Conservation (phyloP, 2,113 vertebrate species). For the Ictalurus punctatus region DNA sequence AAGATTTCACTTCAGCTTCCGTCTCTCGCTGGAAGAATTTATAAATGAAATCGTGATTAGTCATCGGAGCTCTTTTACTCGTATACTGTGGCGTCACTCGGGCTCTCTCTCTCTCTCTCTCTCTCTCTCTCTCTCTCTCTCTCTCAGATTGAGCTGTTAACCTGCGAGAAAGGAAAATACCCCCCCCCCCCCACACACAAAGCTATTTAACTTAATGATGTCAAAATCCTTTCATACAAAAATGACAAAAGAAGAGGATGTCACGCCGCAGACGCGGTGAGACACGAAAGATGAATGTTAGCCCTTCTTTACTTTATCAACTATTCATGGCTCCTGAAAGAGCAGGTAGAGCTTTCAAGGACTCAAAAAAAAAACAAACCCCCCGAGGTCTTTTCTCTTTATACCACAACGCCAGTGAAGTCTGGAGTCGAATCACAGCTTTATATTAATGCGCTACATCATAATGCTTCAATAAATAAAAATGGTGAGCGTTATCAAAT, state of each 20-base stretch:
- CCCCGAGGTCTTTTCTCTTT: neutral
- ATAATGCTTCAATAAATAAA: neutral
- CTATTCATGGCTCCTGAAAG: neutral
- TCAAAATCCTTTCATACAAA: slow-evolving; percentile 11
- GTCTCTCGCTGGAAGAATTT: neutral
- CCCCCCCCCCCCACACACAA: neutral
- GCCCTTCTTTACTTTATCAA: neutral
- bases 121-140: neutral
- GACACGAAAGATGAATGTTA: neutral
- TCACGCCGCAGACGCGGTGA: neutral
- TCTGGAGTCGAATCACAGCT: neutral
- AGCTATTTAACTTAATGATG: neutral
- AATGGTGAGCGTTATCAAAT: no score
- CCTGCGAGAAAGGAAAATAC: neutral
- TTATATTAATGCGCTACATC: neutral
- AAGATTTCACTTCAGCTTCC: neutral
- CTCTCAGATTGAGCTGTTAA: neutral
- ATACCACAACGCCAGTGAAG: neutral
- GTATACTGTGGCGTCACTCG: neutral
- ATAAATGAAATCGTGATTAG: neutral
- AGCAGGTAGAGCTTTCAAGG: neutral
- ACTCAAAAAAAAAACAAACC: neutral
- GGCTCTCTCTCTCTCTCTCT: no score
- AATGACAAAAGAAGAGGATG: neutral
- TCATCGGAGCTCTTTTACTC: neutral